Evolutionary conservation across 92 coral and sea anemone genomes (phyloP), one percentile per base, ranked within the genome.

Genomic region (Epizoanthus fatuus): DNA sequence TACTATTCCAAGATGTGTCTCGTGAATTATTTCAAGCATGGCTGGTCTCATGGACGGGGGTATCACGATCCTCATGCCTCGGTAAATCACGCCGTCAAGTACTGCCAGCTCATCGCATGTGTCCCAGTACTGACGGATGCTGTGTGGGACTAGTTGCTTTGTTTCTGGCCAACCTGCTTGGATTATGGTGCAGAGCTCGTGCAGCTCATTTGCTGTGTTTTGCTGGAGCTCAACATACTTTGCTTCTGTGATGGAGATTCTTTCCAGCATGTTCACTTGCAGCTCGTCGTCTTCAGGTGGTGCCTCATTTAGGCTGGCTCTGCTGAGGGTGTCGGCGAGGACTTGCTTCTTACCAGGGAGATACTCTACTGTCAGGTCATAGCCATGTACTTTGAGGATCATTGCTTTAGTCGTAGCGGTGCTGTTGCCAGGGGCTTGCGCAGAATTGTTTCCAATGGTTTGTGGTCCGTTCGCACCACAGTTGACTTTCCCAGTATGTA

Each of bases 121-220:
- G 81, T 85, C 62, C 92, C 88, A 80, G 60, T 80, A 85, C 40
- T 47, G 71, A 5, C 80, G 63, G 65, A 89, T 66, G 17, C 79
- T 84, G 67, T 57, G 83, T n/a, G 94, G 94, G 38, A 77, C 86
- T 63, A 87, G 69, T 17, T 64, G 75, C 53, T 88, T 88, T n/a
- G 69, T 74, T 38, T 66, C 88, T 83, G 88, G 84, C 85, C 85
- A 88, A 19, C 88, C 92, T 2, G 63, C 38, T 72, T 82, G 80
- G 42, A 63, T 85, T 32, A 87, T 87, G 78, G 68, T 53, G 49
- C 80, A 86, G n/a, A 85, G 87, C 66, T 72, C 87, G 58, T 90
- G 77, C 7, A 90, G 80, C 67, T 92, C 93, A 51, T 86, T 89
- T 20, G 93, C 91, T 5, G 91, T 89, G 56, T 76, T 76, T 70